A percentile compares a stretch with the other conserved stretches of the same genome.
Evolutionary conservation across 1,140 invertebrate species (phyloP).

Genomic region (Orius laevigatus): DNA sequence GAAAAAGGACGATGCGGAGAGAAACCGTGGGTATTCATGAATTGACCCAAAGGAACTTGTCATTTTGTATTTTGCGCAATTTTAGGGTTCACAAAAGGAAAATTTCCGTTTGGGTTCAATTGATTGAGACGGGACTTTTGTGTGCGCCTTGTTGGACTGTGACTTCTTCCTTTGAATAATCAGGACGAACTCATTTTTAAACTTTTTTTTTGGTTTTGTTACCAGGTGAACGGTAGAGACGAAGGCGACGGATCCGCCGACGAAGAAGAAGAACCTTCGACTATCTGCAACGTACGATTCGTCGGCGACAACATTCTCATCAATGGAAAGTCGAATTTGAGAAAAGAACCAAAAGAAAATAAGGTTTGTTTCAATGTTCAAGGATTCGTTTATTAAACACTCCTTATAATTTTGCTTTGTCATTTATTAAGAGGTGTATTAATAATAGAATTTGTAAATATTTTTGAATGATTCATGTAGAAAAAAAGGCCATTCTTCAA

Average conservation of each 20-base stretch:
- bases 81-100: too few species aligned
- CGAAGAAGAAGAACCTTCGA: constrained; percentile 45
- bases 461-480: too few species aligned
- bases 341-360: constrained; percentile 41
- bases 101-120: too few species aligned
- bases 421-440: neutral
- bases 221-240: neutral
- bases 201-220: neutral
- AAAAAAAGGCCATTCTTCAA: too few species aligned
- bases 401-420: neutral
- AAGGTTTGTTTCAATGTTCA: constrained; percentile 29
- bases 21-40: too few species aligned
- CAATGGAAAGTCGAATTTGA: constrained; percentile 64
- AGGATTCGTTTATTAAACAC: too few species aligned
- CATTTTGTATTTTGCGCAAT: too few species aligned
- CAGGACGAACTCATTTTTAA: neutral
- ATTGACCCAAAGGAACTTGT: too few species aligned
- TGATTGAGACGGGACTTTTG: too few species aligned
- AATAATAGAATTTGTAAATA: too few species aligned
- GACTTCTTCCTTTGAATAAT: neutral
- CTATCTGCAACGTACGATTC: constrained; percentile 66
- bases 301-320: constrained; percentile 78
- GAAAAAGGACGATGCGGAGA: too few species aligned
- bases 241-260: constrained; percentile 43
- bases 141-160: neutral